Conservation (phyloP, 2,888 invertebrate genomes). For the Metalampra italica region DNA sequence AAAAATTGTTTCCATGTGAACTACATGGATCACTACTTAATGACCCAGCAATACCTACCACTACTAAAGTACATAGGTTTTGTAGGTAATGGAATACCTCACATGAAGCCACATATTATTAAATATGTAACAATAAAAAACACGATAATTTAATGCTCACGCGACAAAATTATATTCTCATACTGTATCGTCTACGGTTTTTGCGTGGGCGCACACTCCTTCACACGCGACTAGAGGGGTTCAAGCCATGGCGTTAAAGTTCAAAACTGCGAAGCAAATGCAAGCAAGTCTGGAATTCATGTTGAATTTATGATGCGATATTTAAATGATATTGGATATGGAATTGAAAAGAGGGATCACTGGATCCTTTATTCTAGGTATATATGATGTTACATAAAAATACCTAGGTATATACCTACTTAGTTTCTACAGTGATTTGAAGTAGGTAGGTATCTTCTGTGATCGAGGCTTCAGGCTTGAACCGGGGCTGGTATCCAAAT, state of each 20-base stretch:
- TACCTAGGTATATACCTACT: too few species aligned
- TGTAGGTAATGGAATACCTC: background rate
- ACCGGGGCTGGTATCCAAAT: too few species aligned
- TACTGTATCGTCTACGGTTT: constrained; percentile 27
- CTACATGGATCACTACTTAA: too few species aligned
- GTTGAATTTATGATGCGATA: constrained; percentile 4
- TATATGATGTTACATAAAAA: background rate
- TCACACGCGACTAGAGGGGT: background rate
- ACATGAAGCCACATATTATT: background rate
- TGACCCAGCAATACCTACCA: background rate
- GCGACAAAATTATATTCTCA: constrained; percentile 27
- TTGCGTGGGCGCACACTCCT: constrained; percentile 28
- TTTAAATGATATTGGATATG: constrained; percentile 8
- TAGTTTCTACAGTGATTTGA: too few species aligned
- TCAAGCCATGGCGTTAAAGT: constrained; percentile 10
- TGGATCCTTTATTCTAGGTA: background rate
- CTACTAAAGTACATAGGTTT: background rate
- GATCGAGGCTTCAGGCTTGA: too few species aligned
- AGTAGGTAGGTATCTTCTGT: too few species aligned
- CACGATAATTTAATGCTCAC: constrained; percentile 21
- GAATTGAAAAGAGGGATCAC: background rate
- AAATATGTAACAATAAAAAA: constrained; percentile 5
- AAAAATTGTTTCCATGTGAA: too few species aligned
- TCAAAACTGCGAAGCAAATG: constrained; percentile 6
- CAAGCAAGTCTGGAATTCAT: background rate